Evolutionary conservation across 2,113 vertebrate species (phyloP), one percentile per base, ranked within the genome.

Genomic region (Porphyrio hochstetteri): DNA sequence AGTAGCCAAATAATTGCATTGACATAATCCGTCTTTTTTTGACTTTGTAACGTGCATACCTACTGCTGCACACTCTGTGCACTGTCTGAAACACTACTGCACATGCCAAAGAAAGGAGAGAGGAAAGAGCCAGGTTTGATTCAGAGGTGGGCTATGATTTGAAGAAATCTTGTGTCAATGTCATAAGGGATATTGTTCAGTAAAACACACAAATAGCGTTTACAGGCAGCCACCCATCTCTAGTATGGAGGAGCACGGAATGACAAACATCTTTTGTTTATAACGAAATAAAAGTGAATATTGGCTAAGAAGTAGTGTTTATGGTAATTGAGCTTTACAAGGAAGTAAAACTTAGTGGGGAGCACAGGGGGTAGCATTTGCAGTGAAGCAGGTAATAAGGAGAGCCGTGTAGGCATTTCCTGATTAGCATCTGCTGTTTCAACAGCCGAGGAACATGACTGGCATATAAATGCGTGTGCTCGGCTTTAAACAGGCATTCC

Each of bases 361-460:
- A 92, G 78, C 79, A 64, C 88, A 52, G 79, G 18, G 61, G 92
- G 77, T 81, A 85, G 70, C 61, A 55, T 86, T 93, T 88, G 64
- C 77, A 86, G 79, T 71, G 94, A 90, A 87, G 70, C 20, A 90
- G 93, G 87, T 93, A 86, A 90, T 94, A 69, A 69, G 68, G 71
- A 82, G 86, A 78, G 75, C 67, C 68, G 75, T 75, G 75, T 56
- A 68, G 80, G 88, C 88, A 85, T 91, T 92, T 93, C 93, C 92
- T 95, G 95, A 95, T 95, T 78, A 95, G 74, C 77, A 82, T 95
- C 74, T 94, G 74, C 82, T 94, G 78, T 92, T 93, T 85, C 91
- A 91, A 90, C 59, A 87, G 80, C 83, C 17, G 25, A 93, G 71
- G 59, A 92, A 80, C 86, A 91, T 81, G 90, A 95, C 69, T 88